Conservation (phyloP, 2,888 invertebrate species). For the Automeris io region DNA sequence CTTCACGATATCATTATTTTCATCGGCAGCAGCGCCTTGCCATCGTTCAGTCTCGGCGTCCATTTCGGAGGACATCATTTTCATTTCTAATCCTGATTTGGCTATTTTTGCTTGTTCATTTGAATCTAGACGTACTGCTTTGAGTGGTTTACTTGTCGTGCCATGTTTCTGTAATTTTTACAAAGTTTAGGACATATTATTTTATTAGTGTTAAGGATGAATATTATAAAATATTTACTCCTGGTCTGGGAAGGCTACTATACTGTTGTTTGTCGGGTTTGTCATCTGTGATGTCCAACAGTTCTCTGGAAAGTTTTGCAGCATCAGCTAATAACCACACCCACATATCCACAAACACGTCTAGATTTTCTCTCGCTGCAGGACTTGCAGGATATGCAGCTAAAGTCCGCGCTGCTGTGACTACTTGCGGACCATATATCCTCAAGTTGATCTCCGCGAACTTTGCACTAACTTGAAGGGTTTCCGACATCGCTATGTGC, state of each 20-base stretch:
- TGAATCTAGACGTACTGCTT: slow-evolving; percentile 92
- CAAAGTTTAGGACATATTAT: background rate
- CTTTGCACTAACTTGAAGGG: slow-evolving; percentile 95
- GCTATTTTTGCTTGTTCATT: slow-evolving; percentile 99
- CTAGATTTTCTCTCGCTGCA: slow-evolving; percentile 97
- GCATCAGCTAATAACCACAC: slow-evolving; percentile 95
- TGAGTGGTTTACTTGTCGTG: slow-evolving; percentile 93
- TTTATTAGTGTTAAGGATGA: background rate
- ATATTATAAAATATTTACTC: slow-evolving; percentile 78
- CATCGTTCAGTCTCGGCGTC: slow-evolving; percentile 98
- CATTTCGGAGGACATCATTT: slow-evolving; percentile 95
- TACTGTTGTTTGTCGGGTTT: slow-evolving; percentile 78
- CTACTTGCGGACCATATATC: slow-evolving; percentile 96
- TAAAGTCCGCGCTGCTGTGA: slow-evolving; percentile 94
- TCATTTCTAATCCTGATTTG: slow-evolving; percentile 97
- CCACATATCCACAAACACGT: slow-evolving; percentile 97
- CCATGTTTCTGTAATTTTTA: slow-evolving; percentile 90
- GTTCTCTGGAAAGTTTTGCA: slow-evolving; percentile 92
- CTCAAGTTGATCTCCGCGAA: slow-evolving; percentile 96
- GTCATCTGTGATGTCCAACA: slow-evolving; percentile 85
- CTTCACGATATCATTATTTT: slow-evolving; percentile 86
- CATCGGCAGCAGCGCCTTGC: slow-evolving; percentile 87
- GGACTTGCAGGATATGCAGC: slow-evolving; percentile 95
- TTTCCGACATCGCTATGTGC: slow-evolving; percentile 96
- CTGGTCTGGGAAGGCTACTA: slow-evolving; percentile 95